Conservation (phyloP, 2,888 invertebrate genomes). For the Napeogenes sylphis region DNA sequence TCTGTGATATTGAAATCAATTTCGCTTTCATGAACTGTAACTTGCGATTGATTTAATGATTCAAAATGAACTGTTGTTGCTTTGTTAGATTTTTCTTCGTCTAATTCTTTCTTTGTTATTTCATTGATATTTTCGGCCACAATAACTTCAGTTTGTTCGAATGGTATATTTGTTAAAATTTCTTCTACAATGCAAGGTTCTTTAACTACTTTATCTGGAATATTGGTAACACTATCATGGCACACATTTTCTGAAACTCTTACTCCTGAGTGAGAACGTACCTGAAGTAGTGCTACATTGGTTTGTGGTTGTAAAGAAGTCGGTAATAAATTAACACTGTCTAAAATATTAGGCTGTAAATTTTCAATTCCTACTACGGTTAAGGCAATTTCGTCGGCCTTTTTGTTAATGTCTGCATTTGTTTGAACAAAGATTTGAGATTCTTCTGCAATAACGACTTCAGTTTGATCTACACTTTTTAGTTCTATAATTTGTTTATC, state of each 20-base stretch:
- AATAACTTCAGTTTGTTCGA: slow-evolving; percentile 55
- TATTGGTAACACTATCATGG: slow-evolving; percentile 65
- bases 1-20: slow-evolving; percentile 41
- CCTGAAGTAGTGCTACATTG: slow-evolving; percentile 43
- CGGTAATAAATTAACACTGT: slow-evolving; percentile 43
- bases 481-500: slow-evolving; percentile 43
- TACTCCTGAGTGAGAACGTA: slow-evolving; percentile 52
- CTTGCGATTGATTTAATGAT: slow-evolving; percentile 47
- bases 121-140: slow-evolving; percentile 44
- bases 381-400: slow-evolving; percentile 45
- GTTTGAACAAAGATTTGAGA: slow-evolving; percentile 35
- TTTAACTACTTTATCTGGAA: slow-evolving; percentile 53
- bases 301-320: slow-evolving; percentile 35
- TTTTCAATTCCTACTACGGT: slow-evolving; percentile 46
- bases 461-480: slow-evolving; percentile 49
- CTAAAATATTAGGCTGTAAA: slow-evolving; percentile 45
- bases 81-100: slow-evolving; percentile 37
- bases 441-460: slow-evolving; percentile 45
- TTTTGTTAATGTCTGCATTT: slow-evolving; percentile 37
- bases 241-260: slow-evolving; percentile 48
- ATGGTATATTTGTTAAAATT: slow-evolving; percentile 47
- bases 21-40: slow-evolving; percentile 55
- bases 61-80: slow-evolving; percentile 44
- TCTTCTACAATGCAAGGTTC: slow-evolving; percentile 57
- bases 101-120: slow-evolving; percentile 18